A percentile compares a stretch with the other conserved stretches of the same genome.
These are phyloP conservation scores for Achroia grisella DNA, from an alignment of 1,140 invertebrate genomes.

Conservation along the genomic window DNA sequence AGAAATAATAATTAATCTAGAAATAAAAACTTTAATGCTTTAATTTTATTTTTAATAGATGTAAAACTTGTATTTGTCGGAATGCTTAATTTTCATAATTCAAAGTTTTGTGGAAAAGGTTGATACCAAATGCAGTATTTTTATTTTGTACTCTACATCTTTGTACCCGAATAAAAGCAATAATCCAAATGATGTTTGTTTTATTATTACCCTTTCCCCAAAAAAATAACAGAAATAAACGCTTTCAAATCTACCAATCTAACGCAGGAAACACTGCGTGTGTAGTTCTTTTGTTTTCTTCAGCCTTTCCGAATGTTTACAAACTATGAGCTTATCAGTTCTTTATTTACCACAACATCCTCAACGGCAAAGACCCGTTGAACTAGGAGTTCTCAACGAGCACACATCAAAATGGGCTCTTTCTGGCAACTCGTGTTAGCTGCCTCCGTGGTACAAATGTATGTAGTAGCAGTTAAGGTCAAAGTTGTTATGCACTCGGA, in stretches of 20 bases:
- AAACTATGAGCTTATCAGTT: constrained; percentile 39
- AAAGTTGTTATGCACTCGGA: constrained; percentile 61
- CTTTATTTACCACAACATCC: constrained; percentile 32
- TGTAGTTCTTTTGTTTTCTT: too few relatives aligned
- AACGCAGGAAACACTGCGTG: too few relatives aligned
- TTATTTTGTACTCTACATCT: constrained; percentile 72
- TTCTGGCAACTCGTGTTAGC: constrained; percentile 10
- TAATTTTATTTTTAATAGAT: constrained; percentile 62
- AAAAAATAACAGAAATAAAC: not conserved
- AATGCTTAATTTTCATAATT: constrained; percentile 71
- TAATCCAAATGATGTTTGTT: constrained; percentile 39
- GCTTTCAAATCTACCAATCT: too few relatives aligned
- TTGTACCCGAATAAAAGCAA: constrained; percentile 71
- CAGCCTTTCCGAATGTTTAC: constrained; percentile 21
- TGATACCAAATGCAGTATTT: constrained; percentile 72
- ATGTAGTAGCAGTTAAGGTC: constrained; percentile 41
- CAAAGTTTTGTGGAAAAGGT: constrained; percentile 64
- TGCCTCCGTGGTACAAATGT: not conserved
- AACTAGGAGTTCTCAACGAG: constrained; percentile 1
- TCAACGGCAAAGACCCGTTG: constrained; percentile 10
- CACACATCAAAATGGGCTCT: constrained; percentile 21
- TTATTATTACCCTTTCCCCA: constrained; percentile 7
- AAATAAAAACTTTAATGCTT: constrained; percentile 58
- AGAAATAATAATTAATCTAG: constrained; percentile 63
- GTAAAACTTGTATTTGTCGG: constrained; percentile 64